These are phyloP conservation scores for Syndactyla subalaris DNA, from an alignment of 2,797 vertebrate genomes.

Conservation along the genomic window DNA sequence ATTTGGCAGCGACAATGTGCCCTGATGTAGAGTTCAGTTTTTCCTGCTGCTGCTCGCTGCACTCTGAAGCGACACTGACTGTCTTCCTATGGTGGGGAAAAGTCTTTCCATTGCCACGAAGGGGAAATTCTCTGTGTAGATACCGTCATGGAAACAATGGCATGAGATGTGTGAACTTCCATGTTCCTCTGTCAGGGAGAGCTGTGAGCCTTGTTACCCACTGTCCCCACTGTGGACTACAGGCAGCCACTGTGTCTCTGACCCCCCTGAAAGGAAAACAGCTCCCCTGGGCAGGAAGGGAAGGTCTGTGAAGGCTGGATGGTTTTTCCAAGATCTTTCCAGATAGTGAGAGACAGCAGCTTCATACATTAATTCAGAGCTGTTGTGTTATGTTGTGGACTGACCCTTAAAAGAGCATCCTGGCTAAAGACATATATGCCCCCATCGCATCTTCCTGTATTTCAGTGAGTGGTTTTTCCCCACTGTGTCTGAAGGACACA, in stretches of 20 bases:
- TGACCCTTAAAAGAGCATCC: not conserved
- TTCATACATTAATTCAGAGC: not conserved
- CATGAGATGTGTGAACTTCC: not conserved
- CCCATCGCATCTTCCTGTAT: fast-evolving
- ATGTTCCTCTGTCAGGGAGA: not conserved
- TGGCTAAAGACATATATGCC: not conserved
- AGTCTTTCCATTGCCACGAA: not conserved
- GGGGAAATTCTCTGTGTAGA: not conserved
- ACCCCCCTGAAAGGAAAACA: not conserved
- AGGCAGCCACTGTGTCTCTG: not conserved
- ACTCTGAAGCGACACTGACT: not conserved
- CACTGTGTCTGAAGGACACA: not conserved
- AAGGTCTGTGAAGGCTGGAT: not conserved
- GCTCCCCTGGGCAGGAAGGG: not conserved
- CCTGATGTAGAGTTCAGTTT: not conserved
- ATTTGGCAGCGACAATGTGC: not conserved
- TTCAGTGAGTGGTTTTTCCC: not conserved
- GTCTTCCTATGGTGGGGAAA: not conserved
- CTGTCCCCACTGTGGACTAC: not conserved
- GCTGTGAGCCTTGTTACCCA: not conserved
- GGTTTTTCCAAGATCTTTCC: not conserved
- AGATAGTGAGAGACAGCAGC: not conserved
- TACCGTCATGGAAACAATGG: not conserved
- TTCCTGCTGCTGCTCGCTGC: not conserved
- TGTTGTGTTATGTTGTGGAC: not conserved